Conservation (phyloP, 2,888 invertebrate species). For the Tortrix viridana region DNA sequence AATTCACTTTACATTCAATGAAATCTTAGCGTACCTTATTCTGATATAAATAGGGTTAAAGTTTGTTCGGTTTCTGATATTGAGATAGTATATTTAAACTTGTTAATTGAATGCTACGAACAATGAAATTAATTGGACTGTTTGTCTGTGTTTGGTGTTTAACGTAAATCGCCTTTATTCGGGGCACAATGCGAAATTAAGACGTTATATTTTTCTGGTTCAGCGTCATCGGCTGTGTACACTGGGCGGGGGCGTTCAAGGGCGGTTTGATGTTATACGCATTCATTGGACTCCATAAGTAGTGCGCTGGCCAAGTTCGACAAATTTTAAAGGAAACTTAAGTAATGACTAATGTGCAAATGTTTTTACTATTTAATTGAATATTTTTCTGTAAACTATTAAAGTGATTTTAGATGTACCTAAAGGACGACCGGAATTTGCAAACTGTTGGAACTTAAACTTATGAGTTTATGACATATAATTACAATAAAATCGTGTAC, state of each 20-base stretch:
- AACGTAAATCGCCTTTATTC: constrained; percentile 53
- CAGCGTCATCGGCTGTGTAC: constrained; percentile 55
- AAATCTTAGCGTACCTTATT: constrained; percentile 28
- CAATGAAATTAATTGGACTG: constrained; percentile 64
- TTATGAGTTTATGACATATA: too few species aligned
- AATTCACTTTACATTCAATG: not conserved
- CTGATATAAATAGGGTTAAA: not conserved
- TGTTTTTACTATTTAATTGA: too few species aligned
- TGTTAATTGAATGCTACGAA: constrained; percentile 47
- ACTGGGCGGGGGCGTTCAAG: constrained; percentile 38
- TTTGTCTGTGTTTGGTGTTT: constrained; percentile 53
- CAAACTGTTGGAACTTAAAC: too few species aligned
- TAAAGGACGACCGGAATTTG: too few species aligned
- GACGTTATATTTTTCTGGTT: constrained; percentile 46
- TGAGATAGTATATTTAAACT: constrained; percentile 33
- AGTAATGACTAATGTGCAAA: too few species aligned
- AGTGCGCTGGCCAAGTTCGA: too few species aligned
- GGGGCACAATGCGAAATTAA: constrained; percentile 63
- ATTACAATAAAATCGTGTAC: too few species aligned
- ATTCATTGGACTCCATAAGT: too few species aligned
- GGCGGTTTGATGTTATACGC: constrained; percentile 3
- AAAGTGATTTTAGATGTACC: too few species aligned
- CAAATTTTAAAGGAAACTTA: too few species aligned
- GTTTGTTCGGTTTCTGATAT: constrained; percentile 29
- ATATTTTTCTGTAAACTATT: too few species aligned